Evolutionary conservation across 1,140 invertebrate species (phyloP), one percentile per base, ranked within the genome.

Genomic region (Hylaeus volcanicus): DNA sequence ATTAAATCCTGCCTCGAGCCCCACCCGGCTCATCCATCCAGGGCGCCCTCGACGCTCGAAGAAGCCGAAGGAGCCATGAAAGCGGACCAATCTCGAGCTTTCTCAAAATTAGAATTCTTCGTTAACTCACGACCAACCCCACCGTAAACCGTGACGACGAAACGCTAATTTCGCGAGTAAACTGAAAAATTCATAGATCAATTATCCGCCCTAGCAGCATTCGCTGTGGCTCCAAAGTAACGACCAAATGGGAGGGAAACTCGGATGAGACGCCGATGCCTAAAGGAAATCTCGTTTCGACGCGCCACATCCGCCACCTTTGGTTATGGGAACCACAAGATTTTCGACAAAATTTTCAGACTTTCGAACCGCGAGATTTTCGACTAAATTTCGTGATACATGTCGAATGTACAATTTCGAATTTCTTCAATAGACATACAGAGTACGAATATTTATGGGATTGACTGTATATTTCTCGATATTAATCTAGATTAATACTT

Each of bases 91-190:
- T 63, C 80, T 55, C 73, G 60, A 63, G 76, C 85, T 75, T 71
- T 73, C 65, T 43, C 53, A 45, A 86, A 86, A 86, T 86, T 86
- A 86, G 85, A 86, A 86, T 86, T 86, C 81, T 86, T 86, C 80
- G 76, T 86, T 86, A 86, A 86, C 43, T 56, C 72, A 26, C n/a
- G 14, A 51, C 60, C 68, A 45, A 8, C 37, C 39, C 9, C 63
- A 63, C 43, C 11, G 55, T 72, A 72, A 63, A 26, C 45, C 5
- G 26, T 51, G 26, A 81, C 53, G 72, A 43, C 56, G 72, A 61
- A 41, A 56, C 58, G 51, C 70, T 85, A 85, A 86, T 85, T 86
- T 61, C 73, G n/a, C 48, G 74, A 56, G 61, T 81, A 65, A 82
- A 74, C 70, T 80, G 64, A 85, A 85, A 85, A 82, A 86, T 82